Conservation (phyloP, 2,888 invertebrate genomes). For the Pandemis heparana region DNA sequence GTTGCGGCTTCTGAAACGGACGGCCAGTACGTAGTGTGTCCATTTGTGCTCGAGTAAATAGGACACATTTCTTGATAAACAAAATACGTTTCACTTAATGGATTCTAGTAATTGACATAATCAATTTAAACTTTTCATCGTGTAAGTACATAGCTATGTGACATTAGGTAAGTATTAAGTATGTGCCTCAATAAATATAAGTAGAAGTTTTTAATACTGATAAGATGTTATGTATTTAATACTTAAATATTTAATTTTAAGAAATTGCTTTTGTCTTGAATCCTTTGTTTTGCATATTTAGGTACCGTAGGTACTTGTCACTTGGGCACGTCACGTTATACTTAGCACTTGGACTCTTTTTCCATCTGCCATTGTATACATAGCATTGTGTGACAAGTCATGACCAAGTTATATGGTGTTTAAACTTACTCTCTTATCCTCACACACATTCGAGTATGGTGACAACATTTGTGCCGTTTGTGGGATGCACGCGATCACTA, state of each 20-base stretch:
- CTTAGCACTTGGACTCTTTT: no score
- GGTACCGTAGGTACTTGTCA: no score
- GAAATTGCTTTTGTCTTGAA: no score
- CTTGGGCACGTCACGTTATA: no score
- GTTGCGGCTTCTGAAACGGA: slow-evolving; percentile 59
- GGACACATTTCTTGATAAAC: slow-evolving; percentile 19
- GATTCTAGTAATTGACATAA: neutral
- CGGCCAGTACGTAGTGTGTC: slow-evolving; percentile 36
- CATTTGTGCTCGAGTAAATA: slow-evolving; percentile 20
- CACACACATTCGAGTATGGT: slow-evolving; percentile 49
- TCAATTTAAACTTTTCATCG: neutral
- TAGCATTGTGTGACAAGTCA: no score
- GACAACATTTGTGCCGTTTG: slow-evolving; percentile 38
- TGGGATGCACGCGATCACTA: slow-evolving; percentile 72
- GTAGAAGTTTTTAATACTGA: no score
- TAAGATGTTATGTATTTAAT: no score
- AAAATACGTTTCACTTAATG: slow-evolving; percentile 3
- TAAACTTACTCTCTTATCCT: slow-evolving; percentile 7
- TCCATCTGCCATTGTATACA: no score
- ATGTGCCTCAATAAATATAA: no score
- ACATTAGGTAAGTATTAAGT: neutral
- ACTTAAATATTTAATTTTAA: no score
- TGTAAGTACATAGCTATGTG: neutral
- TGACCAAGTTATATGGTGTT: no score
- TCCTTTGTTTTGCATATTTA: no score